phyloP scores from a whole-genome alignment of 1,140 invertebrate genomes.

The Popillia japonica region DNA sequence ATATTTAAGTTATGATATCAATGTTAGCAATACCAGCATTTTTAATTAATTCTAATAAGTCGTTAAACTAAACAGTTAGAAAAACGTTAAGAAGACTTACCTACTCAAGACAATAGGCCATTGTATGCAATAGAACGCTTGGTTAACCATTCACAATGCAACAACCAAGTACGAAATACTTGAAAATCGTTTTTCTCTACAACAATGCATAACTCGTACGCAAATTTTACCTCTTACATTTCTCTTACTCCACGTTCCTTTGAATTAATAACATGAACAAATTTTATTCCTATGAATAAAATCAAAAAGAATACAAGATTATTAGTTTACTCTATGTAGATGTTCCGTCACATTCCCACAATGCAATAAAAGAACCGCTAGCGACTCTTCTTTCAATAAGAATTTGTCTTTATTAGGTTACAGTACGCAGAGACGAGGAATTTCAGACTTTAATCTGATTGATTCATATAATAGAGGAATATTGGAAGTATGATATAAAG shows the following conservation, averaged over 20 bases:
- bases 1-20: too few relatives aligned
- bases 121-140: neutral
- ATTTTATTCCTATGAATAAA: neutral
- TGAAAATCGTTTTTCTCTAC: neutral
- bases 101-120: neutral
- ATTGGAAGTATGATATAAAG: neutral
- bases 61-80: neutral
- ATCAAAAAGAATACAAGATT: neutral
- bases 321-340: neutral
- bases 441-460: conserved; percentile 4
- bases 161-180: neutral
- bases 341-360: neutral
- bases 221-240: neutral
- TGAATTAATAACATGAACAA: neutral
- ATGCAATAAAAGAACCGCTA: conserved; percentile 5
- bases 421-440: neutral
- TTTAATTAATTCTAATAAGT: neutral
- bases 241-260: neutral
- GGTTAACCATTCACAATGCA: conserved; percentile 8
- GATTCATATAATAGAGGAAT: neutral
- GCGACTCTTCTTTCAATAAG: neutral
- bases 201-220: neutral
- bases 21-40: too few relatives aligned
- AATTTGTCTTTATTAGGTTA: neutral
- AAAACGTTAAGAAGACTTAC: neutral